Evolutionary conservation across 2,888 invertebrate genomes (phyloP).

Genomic region (Hofmannophila pseudospretella): DNA sequence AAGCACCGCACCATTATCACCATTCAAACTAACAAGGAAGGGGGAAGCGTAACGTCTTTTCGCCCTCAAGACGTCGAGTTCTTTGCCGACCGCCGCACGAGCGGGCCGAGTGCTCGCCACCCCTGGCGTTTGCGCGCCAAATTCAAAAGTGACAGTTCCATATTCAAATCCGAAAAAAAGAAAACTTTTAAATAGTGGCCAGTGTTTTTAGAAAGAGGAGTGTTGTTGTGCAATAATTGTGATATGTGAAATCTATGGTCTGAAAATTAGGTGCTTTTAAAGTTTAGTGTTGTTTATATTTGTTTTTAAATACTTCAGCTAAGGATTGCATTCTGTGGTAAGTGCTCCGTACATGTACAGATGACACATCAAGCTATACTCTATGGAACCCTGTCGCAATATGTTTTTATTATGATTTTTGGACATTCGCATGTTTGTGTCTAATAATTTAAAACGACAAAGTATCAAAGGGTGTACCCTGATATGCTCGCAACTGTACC

Average conservation of each 20-base stretch:
- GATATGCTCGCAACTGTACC: too few species aligned
- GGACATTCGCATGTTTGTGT: too few species aligned
- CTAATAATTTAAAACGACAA: too few species aligned
- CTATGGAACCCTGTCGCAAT: too few species aligned
- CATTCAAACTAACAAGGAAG: conserved; percentile 50
- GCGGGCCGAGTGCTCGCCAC: conserved; percentile 52
- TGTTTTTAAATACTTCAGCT: not conserved
- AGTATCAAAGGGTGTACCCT: too few species aligned
- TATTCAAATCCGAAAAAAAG: conserved; percentile 18
- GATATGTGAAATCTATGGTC: conserved; percentile 32
- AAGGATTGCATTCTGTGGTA: conserved; percentile 2
- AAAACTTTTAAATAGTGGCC: conserved; percentile 2
- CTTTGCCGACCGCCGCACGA: conserved; percentile 63
- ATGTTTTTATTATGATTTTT: too few species aligned
- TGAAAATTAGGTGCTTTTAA: conserved; percentile 51
- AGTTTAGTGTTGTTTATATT: conserved; percentile 9
- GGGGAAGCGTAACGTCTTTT: conserved; percentile 73
- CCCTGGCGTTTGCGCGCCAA: conserved; percentile 41
- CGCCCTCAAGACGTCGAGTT: conserved; percentile 65
- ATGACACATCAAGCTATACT: too few species aligned
- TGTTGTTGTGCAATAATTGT: conserved; percentile 30
- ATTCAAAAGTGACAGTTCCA: conserved; percentile 35
- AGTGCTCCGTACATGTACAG: too few species aligned
- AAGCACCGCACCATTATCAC: conserved; percentile 50
- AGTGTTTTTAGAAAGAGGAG: conserved; percentile 3